Percentiles rank a stretch among this genome's conserved stretches.
phyloP scores from a whole-genome alignment of 1,140 invertebrate genomes.

The Dreissena polymorpha region DNA sequence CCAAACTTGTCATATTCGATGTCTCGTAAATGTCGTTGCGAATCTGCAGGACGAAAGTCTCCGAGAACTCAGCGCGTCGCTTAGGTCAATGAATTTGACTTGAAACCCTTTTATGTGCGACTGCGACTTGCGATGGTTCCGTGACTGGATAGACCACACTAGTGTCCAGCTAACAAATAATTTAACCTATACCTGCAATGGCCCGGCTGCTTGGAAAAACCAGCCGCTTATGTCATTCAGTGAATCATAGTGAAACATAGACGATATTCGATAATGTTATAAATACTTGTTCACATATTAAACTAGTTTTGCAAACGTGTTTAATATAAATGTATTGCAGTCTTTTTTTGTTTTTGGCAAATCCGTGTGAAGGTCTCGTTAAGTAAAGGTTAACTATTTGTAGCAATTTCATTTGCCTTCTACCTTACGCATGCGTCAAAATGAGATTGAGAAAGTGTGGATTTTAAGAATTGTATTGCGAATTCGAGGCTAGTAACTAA shows the following conservation, averaged over 20 bases:
- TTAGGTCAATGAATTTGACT: constrained; percentile 60
- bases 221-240: constrained; percentile 61
- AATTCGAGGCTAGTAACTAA: no score
- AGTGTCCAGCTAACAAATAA: constrained; percentile 46
- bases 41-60: constrained; percentile 61
- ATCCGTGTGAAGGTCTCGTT: neutral
- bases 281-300: neutral
- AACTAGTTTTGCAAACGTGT: neutral
- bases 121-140: constrained; percentile 70
- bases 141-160: constrained; percentile 67
- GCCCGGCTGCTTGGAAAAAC: constrained; percentile 62
- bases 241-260: neutral
- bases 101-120: constrained; percentile 68
- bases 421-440: no score
- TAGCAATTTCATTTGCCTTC: no score
- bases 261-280: no score
- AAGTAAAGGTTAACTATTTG: neutral
- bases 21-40: constrained; percentile 65
- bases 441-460: no score
- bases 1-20: constrained; percentile 52
- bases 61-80: constrained; percentile 45
- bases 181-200: constrained; percentile 60
- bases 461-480: no score
- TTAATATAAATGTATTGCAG: no score
- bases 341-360: no score